Evolutionary conservation across 2,113 vertebrate species (phyloP).

Genomic region (Pterocles orientalis): DNA sequence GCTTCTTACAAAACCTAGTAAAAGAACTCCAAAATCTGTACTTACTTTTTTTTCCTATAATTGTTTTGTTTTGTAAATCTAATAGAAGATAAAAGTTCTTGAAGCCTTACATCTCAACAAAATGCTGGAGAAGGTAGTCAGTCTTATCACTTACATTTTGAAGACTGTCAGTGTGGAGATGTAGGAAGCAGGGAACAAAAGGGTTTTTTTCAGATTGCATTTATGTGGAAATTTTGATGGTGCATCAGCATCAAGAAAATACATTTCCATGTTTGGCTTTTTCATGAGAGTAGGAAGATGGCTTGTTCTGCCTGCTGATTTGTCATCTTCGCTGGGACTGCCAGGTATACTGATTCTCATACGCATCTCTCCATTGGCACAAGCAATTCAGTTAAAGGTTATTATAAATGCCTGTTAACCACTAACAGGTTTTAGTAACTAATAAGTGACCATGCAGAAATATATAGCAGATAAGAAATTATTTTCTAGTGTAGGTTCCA

Average conservation of each 20-base stretch:
- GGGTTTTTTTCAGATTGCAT: background rate
- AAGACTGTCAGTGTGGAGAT: background rate
- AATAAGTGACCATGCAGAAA: background rate
- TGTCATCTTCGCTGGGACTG: background rate
- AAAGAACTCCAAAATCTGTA: background rate
- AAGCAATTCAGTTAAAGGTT: background rate
- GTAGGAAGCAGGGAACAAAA: background rate
- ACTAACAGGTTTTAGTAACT: background rate
- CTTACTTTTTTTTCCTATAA: background rate
- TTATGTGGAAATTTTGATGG: background rate
- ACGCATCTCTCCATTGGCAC: background rate
- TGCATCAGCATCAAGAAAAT: background rate
- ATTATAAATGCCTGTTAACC: background rate
- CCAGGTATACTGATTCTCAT: background rate
- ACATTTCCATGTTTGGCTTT: background rate
- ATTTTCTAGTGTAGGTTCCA: background rate
- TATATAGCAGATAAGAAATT: background rate
- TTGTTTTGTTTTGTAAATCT: background rate
- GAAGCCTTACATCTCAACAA: background rate
- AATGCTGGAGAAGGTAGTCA: background rate
- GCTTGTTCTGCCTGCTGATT: background rate
- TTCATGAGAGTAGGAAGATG: background rate
- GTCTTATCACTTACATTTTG: background rate
- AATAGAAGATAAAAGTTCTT: background rate
- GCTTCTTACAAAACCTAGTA: background rate